Conservation (phyloP, 2,797 vertebrate genomes). For the Holocentrus rufus region DNA sequence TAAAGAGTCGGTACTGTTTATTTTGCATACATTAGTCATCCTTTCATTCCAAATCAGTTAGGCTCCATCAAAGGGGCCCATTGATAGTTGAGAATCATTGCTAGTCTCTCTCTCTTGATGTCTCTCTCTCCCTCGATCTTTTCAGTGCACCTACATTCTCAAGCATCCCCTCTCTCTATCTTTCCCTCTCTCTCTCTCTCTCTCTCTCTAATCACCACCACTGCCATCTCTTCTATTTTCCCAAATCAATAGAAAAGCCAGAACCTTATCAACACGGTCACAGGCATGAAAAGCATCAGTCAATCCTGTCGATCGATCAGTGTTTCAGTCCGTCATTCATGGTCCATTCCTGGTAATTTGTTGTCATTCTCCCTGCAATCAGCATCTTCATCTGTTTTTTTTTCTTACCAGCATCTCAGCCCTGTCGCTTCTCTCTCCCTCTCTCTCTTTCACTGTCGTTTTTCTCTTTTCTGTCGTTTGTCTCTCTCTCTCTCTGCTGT, state of each 20-base stretch:
- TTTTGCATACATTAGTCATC: slow-evolving; percentile 61
- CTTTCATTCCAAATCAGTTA: slow-evolving; percentile 55
- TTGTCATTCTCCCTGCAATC: slow-evolving; percentile 59
- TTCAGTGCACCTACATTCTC: slow-evolving; percentile 51
- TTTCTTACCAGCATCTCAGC: slow-evolving; percentile 64
- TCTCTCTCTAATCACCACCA: slow-evolving; percentile 58
- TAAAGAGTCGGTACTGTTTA: slow-evolving; percentile 18
- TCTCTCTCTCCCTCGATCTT: slow-evolving; percentile 29
- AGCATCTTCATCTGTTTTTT: slow-evolving; percentile 56
- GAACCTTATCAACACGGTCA: slow-evolving; percentile 66
- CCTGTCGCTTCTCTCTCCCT: slow-evolving; percentile 50
- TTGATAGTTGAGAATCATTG: slow-evolving; percentile 58
- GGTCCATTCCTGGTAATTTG: slow-evolving; percentile 47
- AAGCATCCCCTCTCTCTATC: slow-evolving; percentile 57
- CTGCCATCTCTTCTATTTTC: slow-evolving; percentile 66
- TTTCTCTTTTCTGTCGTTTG: slow-evolving; percentile 52
- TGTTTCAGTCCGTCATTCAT: slow-evolving; percentile 30
- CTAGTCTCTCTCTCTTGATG: slow-evolving; percentile 24
- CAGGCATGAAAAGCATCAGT: slow-evolving; percentile 53
- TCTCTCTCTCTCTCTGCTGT: slow-evolving; percentile 66
- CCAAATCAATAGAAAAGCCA: slow-evolving; percentile 65
- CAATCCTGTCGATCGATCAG: slow-evolving; percentile 36
- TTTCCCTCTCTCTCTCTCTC: slow-evolving; percentile 41
- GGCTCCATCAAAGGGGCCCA: slow-evolving; percentile 71
- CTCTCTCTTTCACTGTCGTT: slow-evolving; percentile 56